Conservation (phyloP, 2,888 invertebrate genomes). For the Synanthedon formicaeformis region DNA sequence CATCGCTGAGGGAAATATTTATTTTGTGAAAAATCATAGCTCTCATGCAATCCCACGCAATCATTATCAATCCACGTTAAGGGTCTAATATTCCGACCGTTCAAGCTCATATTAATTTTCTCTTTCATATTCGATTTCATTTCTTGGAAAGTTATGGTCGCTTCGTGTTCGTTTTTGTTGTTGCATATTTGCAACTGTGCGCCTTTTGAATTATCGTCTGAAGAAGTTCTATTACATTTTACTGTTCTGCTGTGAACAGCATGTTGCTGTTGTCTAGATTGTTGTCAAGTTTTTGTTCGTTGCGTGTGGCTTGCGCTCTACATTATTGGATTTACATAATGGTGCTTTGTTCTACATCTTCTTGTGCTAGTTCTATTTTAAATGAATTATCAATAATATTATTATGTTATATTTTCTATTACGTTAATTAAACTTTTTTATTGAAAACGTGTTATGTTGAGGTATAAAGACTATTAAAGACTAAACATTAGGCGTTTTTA, state of each 20-base stretch:
- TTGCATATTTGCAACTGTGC: not conserved
- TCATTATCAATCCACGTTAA: constrained; percentile 33
- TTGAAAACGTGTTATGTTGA: not conserved
- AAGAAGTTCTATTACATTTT: constrained; percentile 16
- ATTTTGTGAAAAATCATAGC: constrained; percentile 57
- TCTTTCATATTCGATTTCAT: not conserved
- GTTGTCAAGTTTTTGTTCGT: constrained; percentile 28
- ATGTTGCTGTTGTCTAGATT: constrained; percentile 19
- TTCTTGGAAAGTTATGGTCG: not conserved
- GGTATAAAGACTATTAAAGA: too few species aligned
- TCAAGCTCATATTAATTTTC: not conserved
- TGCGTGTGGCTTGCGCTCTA: constrained; percentile 13
- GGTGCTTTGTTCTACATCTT: constrained; percentile 13
- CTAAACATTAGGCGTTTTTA: too few species aligned
- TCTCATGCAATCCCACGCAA: constrained; percentile 18
- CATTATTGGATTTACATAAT: constrained; percentile 23
- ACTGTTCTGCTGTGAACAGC: constrained; percentile 26
- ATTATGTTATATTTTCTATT: too few species aligned
- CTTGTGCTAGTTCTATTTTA: constrained; percentile 7
- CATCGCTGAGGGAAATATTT: constrained; percentile 51
- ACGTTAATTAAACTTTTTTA: not conserved
- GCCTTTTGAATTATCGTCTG: constrained; percentile 2
- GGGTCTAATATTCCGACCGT: not conserved
- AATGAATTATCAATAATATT: not conserved
- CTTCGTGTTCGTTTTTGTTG: not conserved